Evolutionary conservation across 2,888 invertebrate genomes (phyloP), one percentile per base, ranked within the genome.

Genomic region (Ormyrus rosae): DNA sequence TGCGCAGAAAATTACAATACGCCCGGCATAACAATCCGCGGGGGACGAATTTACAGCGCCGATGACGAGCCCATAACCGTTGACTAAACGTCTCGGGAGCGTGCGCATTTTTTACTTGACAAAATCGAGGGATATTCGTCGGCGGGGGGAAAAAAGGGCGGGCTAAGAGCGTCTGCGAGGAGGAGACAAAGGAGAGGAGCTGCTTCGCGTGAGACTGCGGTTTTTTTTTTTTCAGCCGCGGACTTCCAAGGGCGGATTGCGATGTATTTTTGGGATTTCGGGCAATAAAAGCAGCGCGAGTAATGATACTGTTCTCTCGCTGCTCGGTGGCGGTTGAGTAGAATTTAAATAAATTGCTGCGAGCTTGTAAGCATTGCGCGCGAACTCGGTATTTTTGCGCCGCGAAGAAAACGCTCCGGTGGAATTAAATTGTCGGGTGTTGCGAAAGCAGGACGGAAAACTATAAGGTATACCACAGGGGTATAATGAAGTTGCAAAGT

Each of bases 11-110:
- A 60, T 58, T 7, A 70, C 60, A 75, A 74, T 70, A 50, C 53
- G 73, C 58, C 45, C 19, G 19, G 19, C 19, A 1, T 19, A 19
- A 2, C 19, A 19, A 19, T 51, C 61, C 34, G 8, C 34, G 45
- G 60, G 10, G 6, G 61, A 13, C 13, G 45, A 65, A 75, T 80
- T 80, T 80, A 80, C 67, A 6, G 61, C 67, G 67, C 55, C 45
- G 71, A 64, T 80, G 75, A 72, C 71, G 76, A 64, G 61, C 13
- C 5, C 55, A 58, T 71, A 53, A 71, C 68, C 75, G 65, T 6
- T n/a, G 46, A 11, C 61, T 67, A 70, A 77, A 55, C 75, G n/a
- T 10, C 53, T 7, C 48, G 9, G 46, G 10, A 50, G 13, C 69
- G 45, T n/a, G 10, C n/a, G 10, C 45, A 34, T 46, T n/a, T 51